phyloP scores from a whole-genome alignment of 2,113 vertebrate species.

The Crocuta crocuta region DNA sequence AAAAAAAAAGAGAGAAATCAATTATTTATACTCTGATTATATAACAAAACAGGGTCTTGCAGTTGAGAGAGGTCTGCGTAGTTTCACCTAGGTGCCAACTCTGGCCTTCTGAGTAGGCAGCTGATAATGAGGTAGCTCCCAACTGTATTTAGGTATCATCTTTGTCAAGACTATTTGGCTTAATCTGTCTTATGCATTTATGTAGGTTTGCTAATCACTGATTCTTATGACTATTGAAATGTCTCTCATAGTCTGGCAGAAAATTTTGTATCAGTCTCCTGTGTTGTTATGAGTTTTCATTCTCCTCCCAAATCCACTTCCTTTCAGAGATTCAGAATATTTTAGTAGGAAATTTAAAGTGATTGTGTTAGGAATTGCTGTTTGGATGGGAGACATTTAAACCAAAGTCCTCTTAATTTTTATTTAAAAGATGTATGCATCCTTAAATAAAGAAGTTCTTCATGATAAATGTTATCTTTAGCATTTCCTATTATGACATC shows the following conservation, averaged over 20 bases:
- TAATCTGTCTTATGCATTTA: neutral
- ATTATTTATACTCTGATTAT: neutral
- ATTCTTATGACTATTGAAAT: neutral
- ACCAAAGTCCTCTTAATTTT: neutral
- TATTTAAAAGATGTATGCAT: neutral
- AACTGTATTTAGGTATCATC: neutral
- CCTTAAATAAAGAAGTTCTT: neutral
- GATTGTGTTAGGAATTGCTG: neutral
- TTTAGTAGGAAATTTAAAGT: neutral
- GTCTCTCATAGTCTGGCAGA: neutral
- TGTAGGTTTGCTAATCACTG: neutral
- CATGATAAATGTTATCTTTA: neutral
- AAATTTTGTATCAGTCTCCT: neutral
- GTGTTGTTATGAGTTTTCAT: neutral
- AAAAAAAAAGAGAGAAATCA: neutral
- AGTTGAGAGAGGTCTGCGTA: neutral
- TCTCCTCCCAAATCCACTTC: neutral
- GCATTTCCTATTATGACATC: neutral
- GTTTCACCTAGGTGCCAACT: accelerated
- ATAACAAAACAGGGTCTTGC: neutral
- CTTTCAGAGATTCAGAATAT: neutral
- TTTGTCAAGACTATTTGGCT: neutral
- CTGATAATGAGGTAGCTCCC: neutral
- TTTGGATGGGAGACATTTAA: neutral
- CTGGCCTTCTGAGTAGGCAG: neutral